phyloP scores from a whole-genome alignment of 2,888 invertebrate species.

The Acleris emargana region DNA sequence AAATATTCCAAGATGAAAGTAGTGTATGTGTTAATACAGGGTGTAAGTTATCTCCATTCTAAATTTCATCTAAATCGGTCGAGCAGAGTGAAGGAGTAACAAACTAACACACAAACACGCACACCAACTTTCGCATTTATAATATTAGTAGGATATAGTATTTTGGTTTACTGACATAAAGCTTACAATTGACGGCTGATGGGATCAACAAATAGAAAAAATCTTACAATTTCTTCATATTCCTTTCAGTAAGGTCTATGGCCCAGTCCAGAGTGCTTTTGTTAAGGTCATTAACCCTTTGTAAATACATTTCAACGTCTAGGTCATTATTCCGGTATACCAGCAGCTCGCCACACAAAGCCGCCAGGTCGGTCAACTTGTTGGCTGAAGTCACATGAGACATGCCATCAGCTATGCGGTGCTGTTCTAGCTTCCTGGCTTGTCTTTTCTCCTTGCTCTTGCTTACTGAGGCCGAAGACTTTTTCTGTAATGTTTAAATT shows the following conservation, averaged over 20 bases:
- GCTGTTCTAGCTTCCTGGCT: slow-evolving; percentile 85
- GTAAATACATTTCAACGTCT: slow-evolving; percentile 84
- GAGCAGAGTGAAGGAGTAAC: no score
- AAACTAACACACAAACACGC: no score
- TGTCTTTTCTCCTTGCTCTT: slow-evolving; percentile 86
- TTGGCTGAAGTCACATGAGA: slow-evolving; percentile 85
- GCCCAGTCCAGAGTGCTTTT: slow-evolving; percentile 86
- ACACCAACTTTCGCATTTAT: no score
- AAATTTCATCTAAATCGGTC: no score
- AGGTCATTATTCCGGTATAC: slow-evolving; percentile 85
- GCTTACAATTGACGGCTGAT: no score
- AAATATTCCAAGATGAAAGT: no score
- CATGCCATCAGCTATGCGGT: slow-evolving; percentile 84
- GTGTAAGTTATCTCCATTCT: no score
- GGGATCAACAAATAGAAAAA: slow-evolving; percentile 26
- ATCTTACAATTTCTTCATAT: slow-evolving; percentile 90
- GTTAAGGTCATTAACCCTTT: slow-evolving; percentile 82
- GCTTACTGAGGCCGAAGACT: slow-evolving; percentile 63
- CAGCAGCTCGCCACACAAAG: slow-evolving; percentile 84
- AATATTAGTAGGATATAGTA: no score
- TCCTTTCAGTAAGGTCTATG: slow-evolving; percentile 89
- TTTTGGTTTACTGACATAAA: no score
- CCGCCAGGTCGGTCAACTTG: slow-evolving; percentile 82
- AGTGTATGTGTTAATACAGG: no score
- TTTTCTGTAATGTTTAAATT: slow-evolving; percentile 68